phyloP scores from a whole-genome alignment of 1,140 invertebrate genomes.

The Temnothorax longispinosus region DNA sequence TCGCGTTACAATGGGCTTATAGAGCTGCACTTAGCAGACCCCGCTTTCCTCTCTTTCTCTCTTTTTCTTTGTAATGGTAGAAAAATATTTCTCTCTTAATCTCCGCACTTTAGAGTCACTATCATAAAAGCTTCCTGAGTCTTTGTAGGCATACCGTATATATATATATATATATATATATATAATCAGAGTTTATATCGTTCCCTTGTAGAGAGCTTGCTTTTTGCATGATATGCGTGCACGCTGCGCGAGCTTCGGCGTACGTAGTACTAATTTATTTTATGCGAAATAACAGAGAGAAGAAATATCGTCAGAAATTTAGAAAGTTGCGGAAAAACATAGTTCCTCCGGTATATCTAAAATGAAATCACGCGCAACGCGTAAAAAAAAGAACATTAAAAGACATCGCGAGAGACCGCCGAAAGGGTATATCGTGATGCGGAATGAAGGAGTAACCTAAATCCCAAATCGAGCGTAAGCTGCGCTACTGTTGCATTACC shows the following conservation, averaged over 20 bases:
- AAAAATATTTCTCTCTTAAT: constrained; percentile 55
- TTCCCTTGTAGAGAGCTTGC: not conserved
- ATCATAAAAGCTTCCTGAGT: not conserved
- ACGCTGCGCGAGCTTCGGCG: not conserved
- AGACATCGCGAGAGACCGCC: not conserved
- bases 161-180: constrained; percentile 26
- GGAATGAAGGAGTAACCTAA: not conserved
- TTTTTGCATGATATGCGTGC: constrained; percentile 14
- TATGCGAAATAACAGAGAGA: constrained; percentile 9
- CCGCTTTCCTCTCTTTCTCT: not conserved
- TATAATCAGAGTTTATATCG: constrained; percentile 34
- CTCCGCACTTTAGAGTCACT: constrained; percentile 28
- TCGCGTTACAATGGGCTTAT: constrained; percentile 33
- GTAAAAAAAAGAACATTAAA: constrained; percentile 1
- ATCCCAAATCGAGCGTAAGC: constrained; percentile 28
- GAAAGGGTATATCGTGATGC: not conserved
- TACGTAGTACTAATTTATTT: constrained; percentile 14
- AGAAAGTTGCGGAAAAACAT: not conserved
- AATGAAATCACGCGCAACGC: not conserved
- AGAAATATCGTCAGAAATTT: not conserved
- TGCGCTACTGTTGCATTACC: constrained; percentile 21
- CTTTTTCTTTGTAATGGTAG: not conserved
- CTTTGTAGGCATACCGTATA: constrained; percentile 5
- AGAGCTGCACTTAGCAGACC: constrained; percentile 7
- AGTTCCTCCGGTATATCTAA: not conserved